These are phyloP conservation scores for Zaprionus lineosus DNA, from an alignment of 2,888 invertebrate genomes.

Conservation along the genomic window DNA sequence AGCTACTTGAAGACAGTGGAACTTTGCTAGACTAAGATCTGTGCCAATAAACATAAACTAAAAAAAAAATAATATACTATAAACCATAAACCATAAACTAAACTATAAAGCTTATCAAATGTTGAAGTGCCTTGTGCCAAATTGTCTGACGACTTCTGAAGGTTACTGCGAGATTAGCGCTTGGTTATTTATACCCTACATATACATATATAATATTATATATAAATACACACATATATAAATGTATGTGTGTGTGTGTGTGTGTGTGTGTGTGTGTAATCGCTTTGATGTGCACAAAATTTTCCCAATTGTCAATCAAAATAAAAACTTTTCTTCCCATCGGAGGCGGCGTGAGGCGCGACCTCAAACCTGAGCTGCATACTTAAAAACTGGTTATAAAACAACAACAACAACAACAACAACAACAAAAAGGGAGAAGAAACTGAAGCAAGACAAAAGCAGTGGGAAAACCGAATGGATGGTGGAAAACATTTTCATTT, in stretches of 20 bases:
- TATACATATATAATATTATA: neutral
- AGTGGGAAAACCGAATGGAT: neutral
- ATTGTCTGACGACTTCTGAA: constrained; percentile 14
- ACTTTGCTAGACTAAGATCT: too few relatives aligned
- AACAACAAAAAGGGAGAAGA: constrained; percentile 9
- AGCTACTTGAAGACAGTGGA: too few relatives aligned
- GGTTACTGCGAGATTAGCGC: constrained; percentile 39
- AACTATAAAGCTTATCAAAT: constrained; percentile 49
- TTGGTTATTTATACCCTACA: constrained; percentile 30
- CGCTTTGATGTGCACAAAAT: constrained; percentile 21
- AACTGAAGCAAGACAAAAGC: neutral
- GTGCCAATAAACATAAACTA: too few relatives aligned
- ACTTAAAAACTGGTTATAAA: constrained; percentile 27
- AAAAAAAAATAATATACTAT: too few relatives aligned
- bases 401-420: constrained; percentile 1
- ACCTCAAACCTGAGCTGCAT: constrained; percentile 53
- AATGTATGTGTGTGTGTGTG: too few relatives aligned
- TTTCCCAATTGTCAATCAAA: constrained; percentile 37
- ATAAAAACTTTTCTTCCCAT: constrained; percentile 29
- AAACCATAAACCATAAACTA: too few relatives aligned
- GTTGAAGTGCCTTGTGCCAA: neutral
- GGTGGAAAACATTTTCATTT: constrained; percentile 49
- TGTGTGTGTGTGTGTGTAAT: neutral
- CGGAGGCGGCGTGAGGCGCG: too few relatives aligned
- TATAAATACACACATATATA: neutral